Percentiles rank a stretch among this genome's conserved stretches.
Evolutionary conservation across 2,113 vertebrate species (phyloP).

Genomic region (Tinamus guttatus): DNA sequence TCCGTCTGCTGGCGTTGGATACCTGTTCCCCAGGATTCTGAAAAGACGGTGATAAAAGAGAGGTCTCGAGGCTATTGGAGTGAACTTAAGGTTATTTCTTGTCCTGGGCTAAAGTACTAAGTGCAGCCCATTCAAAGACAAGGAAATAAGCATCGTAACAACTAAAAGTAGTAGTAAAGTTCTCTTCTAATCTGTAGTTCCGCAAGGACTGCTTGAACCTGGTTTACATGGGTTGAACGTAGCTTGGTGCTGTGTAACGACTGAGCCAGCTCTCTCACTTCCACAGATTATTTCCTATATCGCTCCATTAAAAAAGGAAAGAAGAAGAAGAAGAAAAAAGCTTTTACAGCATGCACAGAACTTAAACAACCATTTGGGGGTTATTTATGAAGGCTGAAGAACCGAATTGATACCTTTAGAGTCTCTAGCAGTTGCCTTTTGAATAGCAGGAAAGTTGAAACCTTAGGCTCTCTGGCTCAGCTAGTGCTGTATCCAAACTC

Average conservation of each 20-base stretch:
- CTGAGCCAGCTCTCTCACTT: neutral
- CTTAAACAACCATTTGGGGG: neutral
- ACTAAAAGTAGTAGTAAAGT: neutral
- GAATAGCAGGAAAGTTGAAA: neutral
- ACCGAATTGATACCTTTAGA: neutral
- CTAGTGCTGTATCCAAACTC: neutral
- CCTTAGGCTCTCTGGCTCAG: neutral
- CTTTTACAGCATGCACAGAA: neutral
- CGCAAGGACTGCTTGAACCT: neutral
- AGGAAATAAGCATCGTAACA: neutral
- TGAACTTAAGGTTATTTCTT: neutral
- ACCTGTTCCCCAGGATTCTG: neutral
- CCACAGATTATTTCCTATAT: neutral
- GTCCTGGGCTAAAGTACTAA: neutral
- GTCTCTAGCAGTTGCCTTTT: neutral
- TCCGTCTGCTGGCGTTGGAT: neutral
- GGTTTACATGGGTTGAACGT: too few relatives aligned
- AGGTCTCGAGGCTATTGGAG: neutral
- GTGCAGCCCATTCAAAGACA: rapidly evolving
- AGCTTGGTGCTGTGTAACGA: neutral
- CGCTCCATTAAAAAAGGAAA: neutral
- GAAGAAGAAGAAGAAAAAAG: neutral
- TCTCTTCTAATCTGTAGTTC: neutral
- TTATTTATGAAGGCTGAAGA: neutral
- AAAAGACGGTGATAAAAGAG: neutral